These are phyloP conservation scores for Poecilobothrus nobilitatus DNA, from an alignment of 2,888 invertebrate genomes.

Conservation along the genomic window DNA sequence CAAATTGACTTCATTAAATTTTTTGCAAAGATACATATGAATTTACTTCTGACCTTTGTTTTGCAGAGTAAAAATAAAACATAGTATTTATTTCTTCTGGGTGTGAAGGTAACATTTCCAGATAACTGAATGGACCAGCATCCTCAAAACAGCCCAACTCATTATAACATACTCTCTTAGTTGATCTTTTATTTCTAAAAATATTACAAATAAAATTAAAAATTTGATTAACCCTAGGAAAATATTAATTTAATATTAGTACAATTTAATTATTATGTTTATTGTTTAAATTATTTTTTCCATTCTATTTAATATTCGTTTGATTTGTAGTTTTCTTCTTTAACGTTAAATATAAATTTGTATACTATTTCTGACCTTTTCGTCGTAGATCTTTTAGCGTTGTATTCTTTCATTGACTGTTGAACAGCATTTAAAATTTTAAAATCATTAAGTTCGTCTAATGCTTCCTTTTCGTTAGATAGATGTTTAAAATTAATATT, in stretches of 20 bases:
- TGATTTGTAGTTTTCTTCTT: too few relatives aligned
- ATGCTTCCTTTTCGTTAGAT: slow-evolving; percentile 54
- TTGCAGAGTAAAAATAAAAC: slow-evolving; percentile 66
- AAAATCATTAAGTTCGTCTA: slow-evolving; percentile 53
- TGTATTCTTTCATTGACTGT: slow-evolving; percentile 64
- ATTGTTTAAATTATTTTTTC: too few relatives aligned
- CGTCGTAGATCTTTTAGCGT: background rate
- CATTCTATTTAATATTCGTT: too few relatives aligned
- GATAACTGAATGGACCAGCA: slow-evolving; percentile 79
- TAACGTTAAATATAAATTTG: slow-evolving; percentile 14
- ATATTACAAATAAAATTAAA: slow-evolving; percentile 16
- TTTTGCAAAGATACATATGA: background rate
- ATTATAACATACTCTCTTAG: slow-evolving; percentile 75
- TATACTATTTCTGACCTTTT: slow-evolving; percentile 8
- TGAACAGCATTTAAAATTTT: slow-evolving; percentile 65
- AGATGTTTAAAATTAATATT: slow-evolving; percentile 36
- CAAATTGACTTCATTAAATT: too few relatives aligned
- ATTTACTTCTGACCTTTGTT: slow-evolving; percentile 47
- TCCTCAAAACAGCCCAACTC: slow-evolving; percentile 89
- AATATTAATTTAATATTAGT: slow-evolving; percentile 12
- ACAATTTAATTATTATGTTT: background rate
- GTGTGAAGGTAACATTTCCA: slow-evolving; percentile 78
- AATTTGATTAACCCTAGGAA: background rate
- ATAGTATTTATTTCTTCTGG: slow-evolving; percentile 82
- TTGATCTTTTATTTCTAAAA: slow-evolving; percentile 63